Base-by-base conservation (phyloP, 1,140 invertebrate genomes). In the Zaprionus ghesquierei region DNA sequence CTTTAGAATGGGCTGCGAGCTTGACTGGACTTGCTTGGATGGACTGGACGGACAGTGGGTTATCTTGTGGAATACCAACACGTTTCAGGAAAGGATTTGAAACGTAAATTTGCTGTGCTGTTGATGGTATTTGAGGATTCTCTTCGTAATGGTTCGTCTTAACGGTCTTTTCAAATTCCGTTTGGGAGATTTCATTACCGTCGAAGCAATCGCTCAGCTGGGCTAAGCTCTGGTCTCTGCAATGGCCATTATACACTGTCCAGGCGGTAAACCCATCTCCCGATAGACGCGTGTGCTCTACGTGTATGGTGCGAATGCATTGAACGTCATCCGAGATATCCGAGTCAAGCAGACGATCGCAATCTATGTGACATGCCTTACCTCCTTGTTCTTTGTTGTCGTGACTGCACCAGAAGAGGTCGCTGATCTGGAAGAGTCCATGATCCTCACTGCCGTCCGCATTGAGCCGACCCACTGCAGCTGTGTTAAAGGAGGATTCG, bases 181-280 rank as follows among this genome's bases (percentile, higher is more conserved):
- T 60, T 29, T 76, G 44, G 3, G 29, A 20, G 20, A 89, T 84
- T 54, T 87, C 84, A 10, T 87, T 89, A 18, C 79, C 80, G 5
- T 44, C n/a, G 35, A 75, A 75, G 31, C 73, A 75, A 49, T 75
- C 73, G 22, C 69, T 75, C n/a, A 75, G 9, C 20, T 70, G 60
- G 1, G 54, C 68, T 18, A 75, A 23, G n/a, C 51, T 72, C 27
- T 73, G 56, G 9, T 58, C 10, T 20, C 46, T 68, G 20, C 74
- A 76, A 35, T 76, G 62, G 0, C 41, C 20, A 38, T 66, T 53
- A 18, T 76, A 76, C 0, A 76, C 74, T 2, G 69, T 93, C 95
- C 95, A 96, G 1, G 95, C 95, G 15, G 93, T 93, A 89, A 95
- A 96, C 5, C 95, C 95, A 79, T 96, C 93, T 0, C 95, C 95